These are phyloP conservation scores for Calcarius lapponicus DNA, from an alignment of 2,797 vertebrate species.

Conservation along the genomic window DNA sequence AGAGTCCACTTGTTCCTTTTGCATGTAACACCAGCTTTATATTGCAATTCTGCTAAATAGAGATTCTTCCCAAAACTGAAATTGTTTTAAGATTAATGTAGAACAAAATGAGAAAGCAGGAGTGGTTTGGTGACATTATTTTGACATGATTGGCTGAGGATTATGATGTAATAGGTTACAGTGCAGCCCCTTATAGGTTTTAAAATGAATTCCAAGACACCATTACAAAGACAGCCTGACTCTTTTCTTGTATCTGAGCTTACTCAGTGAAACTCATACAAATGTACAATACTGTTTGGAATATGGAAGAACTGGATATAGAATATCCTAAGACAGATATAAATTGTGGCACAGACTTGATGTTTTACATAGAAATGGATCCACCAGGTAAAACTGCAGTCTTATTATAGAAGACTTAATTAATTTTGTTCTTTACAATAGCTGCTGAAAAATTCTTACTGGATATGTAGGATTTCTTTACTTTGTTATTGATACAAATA, in stretches of 20 bases:
- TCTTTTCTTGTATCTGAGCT: conserved; percentile 77
- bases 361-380: conserved; percentile 88
- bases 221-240: conserved; percentile 78
- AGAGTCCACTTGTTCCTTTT: conserved; percentile 48
- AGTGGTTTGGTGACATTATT: conserved; percentile 90
- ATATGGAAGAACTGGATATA: conserved; percentile 82
- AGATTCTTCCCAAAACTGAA: conserved; percentile 54
- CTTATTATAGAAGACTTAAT: conserved; percentile 61
- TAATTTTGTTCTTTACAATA: conserved; percentile 63
- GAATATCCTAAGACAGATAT: conserved; percentile 79
- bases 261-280: conserved; percentile 76
- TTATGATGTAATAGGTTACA: conserved; percentile 98
- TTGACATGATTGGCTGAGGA: conserved; percentile 92
- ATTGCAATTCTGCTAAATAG: conserved; percentile 38
- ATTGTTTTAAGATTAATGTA: conserved; percentile 65
- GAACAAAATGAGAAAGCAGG: conserved; percentile 81
- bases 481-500: conserved; percentile 47
- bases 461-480: conserved; percentile 51
- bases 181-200: conserved; percentile 87
- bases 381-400: conserved; percentile 80
- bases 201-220: conserved; percentile 83
- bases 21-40: conserved; percentile 26
- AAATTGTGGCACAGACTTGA: conserved; percentile 79
- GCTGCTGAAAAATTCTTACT: conserved; percentile 46
- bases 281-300: conserved; percentile 83